Percentiles rank a stretch among this genome's conserved stretches.
These are phyloP conservation scores for Crematogaster levior DNA, from an alignment of 2,888 invertebrate species.

Conservation along the genomic window DNA sequence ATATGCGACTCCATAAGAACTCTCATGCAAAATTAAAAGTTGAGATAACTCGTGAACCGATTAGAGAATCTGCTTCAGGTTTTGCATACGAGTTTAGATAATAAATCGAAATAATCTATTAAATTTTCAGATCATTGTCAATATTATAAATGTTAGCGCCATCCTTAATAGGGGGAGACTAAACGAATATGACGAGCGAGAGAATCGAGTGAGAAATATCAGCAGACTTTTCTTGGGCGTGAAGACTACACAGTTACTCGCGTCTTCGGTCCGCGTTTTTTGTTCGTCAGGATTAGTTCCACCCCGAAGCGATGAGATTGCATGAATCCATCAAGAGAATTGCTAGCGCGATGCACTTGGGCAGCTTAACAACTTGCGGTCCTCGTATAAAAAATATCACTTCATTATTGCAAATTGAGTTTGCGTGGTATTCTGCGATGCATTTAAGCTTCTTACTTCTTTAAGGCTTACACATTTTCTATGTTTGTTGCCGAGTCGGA, in stretches of 20 bases:
- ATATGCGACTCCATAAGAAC: too few species aligned
- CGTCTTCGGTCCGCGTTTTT: constrained; percentile 21
- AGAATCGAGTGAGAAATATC: constrained; percentile 15
- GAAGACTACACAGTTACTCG: constrained; percentile 2
- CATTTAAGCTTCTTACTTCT: constrained; percentile 44
- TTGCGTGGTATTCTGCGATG: constrained; percentile 22
- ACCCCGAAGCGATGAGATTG: constrained; percentile 45
- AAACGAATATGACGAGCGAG: background rate
- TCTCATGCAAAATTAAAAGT: too few species aligned
- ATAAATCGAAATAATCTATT: too few species aligned
- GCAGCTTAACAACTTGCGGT: constrained; percentile 24
- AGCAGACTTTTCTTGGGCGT: background rate
- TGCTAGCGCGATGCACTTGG: constrained; percentile 17
- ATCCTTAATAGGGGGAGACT: constrained; percentile 8
- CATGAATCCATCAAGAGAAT: constrained; percentile 48
- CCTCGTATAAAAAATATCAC: constrained; percentile 22
- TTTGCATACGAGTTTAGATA: too few species aligned
- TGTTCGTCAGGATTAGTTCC: constrained; percentile 43
- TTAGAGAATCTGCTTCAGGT: too few species aligned
- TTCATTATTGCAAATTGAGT: constrained; percentile 47
- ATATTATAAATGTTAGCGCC: too few species aligned
- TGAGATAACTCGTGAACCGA: too few species aligned
- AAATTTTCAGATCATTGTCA: too few species aligned
- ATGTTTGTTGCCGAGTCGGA: constrained; percentile 17
- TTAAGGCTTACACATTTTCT: constrained; percentile 10